phyloP scores from a whole-genome alignment of 2,888 invertebrate genomes.

The Tetrapedia diversipes region DNA sequence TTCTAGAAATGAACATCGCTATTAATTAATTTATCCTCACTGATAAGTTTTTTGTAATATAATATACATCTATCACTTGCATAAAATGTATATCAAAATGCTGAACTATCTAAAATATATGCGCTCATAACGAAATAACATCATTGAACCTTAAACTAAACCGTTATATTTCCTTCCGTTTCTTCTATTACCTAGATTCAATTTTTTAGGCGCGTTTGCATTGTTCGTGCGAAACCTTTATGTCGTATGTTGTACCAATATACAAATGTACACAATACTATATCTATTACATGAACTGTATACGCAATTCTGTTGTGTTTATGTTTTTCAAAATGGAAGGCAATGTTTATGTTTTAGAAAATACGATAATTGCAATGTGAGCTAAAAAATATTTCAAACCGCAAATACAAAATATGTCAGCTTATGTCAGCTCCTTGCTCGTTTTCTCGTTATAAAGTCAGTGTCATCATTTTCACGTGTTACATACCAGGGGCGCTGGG shows the following conservation, averaged over 20 bases:
- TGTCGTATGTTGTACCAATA: slow-evolving; percentile 1
- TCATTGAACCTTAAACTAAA: not conserved
- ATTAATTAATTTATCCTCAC: not conserved
- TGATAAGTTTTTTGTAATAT: slow-evolving; percentile 4
- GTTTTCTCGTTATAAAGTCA: slow-evolving; percentile 1
- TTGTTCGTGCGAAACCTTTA: slow-evolving; percentile 2
- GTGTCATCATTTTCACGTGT: slow-evolving; percentile 13
- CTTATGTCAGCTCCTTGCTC: not conserved
- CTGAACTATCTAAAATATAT: not conserved
- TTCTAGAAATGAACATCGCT: slow-evolving; percentile 5
- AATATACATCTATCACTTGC: not conserved
- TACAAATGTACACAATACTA: not conserved
- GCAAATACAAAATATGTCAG: not conserved
- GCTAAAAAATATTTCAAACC: not conserved
- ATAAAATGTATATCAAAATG: not conserved
- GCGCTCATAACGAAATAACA: not conserved
- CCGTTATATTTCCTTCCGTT: not conserved
- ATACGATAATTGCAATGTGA: not conserved
- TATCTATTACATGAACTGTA: slow-evolving; percentile 6
- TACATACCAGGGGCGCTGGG: slow-evolving; percentile 19
- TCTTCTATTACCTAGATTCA: slow-evolving; percentile 14
- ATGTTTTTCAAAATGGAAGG: slow-evolving; percentile 6
- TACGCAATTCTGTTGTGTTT: not conserved
- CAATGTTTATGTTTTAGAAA: slow-evolving; percentile 24
- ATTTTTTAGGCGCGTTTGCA: slow-evolving; percentile 34